Percentiles rank a stretch among this genome's conserved stretches.
phyloP scores from a whole-genome alignment of 2,888 invertebrate species.

The Tachina grossa region DNA sequence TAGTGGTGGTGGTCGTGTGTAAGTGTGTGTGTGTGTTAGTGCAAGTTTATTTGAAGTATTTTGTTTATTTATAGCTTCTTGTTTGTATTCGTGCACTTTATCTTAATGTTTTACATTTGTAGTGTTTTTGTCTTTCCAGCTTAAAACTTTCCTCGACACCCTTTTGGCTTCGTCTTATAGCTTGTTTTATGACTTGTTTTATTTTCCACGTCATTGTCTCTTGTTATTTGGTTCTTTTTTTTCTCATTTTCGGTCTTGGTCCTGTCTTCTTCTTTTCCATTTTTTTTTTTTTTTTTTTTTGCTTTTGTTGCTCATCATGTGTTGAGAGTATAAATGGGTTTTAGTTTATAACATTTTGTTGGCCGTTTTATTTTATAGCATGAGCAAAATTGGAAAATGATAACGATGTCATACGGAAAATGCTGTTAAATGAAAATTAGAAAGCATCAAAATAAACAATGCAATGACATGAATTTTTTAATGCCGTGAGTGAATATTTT shows the following conservation, averaged over 20 bases:
- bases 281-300: neutral
- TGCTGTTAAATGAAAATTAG: neutral
- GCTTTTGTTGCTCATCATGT: neutral
- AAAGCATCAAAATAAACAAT: neutral
- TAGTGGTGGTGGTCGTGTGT: neutral
- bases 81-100: conserved; percentile 65
- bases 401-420: neutral
- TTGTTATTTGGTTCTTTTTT: neutral
- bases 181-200: neutral
- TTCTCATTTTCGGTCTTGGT: neutral
- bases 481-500: too few species aligned
- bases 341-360: conserved; percentile 20
- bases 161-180: conserved; percentile 36
- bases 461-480: too few species aligned
- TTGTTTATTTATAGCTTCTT: conserved; percentile 59
- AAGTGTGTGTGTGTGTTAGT: conserved; percentile 9
- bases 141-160: conserved; percentile 48
- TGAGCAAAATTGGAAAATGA: neutral
- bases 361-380: conserved; percentile 6
- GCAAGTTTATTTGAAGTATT: conserved; percentile 41
- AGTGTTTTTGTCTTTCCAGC: conserved; percentile 32
- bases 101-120: conserved; percentile 58
- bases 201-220: conserved; percentile 16
- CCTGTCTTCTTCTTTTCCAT: neutral
- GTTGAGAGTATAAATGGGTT: conserved; percentile 23